Evolutionary conservation across 1,140 invertebrate genomes (phyloP), one percentile per base, ranked within the genome.

Genomic region (Danaus melanippus): DNA sequence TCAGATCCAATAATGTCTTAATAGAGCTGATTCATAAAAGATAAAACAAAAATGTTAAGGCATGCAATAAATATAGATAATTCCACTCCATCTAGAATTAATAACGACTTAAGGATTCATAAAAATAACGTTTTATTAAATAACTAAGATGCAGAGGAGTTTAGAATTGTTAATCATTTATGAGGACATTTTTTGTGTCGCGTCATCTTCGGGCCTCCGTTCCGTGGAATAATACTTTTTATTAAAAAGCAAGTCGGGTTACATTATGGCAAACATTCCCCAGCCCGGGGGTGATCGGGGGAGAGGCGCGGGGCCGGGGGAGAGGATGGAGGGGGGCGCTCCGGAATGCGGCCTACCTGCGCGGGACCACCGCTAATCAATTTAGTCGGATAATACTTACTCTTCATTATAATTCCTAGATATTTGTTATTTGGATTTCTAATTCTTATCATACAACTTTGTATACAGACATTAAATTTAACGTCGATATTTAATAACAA

Each of bases 271-370:
- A 69, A 67, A 69, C 66, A 62, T 59, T 47, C 58, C 53, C 61
- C 64, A 50, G 58, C 50, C 54, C 48, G 45, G 53, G 21, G 21
- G 21, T 32, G 21, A 32, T 1, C 21, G 21, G 21, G 21, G 21
- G 21, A 32, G 21, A 32, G 21, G 21, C 2, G 4, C 58, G 44
- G 50, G 61, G 32, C 62, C 58, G 60, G 60, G 67, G 59, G 66
- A 65, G 58, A 55, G 52, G 64, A 50, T 65, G 83, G 83, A 84
- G 84, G 82, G 80, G 72, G 71, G 77, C 66, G 77, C 83, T 83
- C 79, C 82, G 21, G 83, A 84, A 86, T 84, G 80, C 74, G 71
- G 77, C 66, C 79, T 85, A 85, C 79, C 82, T 85, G 80, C 76
- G 67, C 69, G 64, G 71, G 82, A 80, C 76, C 76, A 75, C 73